Conservation (phyloP, 2,113 vertebrate genomes). For the Heterotis niloticus region DNA sequence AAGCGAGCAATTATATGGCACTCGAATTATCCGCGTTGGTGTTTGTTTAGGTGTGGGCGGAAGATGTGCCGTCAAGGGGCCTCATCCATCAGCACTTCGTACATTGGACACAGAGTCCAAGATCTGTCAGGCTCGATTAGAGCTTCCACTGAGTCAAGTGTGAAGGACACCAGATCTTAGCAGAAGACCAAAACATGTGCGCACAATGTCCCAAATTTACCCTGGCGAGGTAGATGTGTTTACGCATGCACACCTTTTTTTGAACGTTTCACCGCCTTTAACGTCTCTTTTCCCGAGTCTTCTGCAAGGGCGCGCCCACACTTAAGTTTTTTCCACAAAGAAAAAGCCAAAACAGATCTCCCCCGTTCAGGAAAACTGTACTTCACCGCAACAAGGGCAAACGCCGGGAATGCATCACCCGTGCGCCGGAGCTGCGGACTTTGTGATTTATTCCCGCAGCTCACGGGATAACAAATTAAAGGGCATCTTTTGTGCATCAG, state of each 20-base stretch:
- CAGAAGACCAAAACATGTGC: background rate
- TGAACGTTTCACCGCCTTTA: background rate
- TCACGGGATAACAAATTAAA: conserved; percentile 15
- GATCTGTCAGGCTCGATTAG: conserved; percentile 37
- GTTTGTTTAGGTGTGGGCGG: conserved; percentile 32
- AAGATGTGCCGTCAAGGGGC: background rate
- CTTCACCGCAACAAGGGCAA: background rate
- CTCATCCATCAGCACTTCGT: conserved; percentile 10
- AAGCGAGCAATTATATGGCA: conserved; percentile 40
- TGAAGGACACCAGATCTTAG: conserved; percentile 13
- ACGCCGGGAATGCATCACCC: background rate
- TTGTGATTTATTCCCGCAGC: background rate
- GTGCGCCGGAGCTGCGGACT: background rate
- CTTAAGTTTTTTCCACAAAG: no score
- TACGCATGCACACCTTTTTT: background rate
- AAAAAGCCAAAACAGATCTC: conserved; percentile 11
- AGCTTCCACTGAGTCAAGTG: conserved; percentile 9
- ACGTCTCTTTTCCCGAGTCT: background rate
- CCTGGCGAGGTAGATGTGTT: no score
- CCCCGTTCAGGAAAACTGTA: background rate
- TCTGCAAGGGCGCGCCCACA: background rate
- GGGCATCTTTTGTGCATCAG: conserved; percentile 8
- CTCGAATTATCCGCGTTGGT: conserved; percentile 34
- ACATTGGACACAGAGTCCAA: conserved; percentile 28
- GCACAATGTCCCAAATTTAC: conserved; percentile 17